Evolutionary conservation across 2,888 invertebrate genomes (phyloP), one percentile per base, ranked within the genome.

Genomic region (Drosophila subquinaria): DNA sequence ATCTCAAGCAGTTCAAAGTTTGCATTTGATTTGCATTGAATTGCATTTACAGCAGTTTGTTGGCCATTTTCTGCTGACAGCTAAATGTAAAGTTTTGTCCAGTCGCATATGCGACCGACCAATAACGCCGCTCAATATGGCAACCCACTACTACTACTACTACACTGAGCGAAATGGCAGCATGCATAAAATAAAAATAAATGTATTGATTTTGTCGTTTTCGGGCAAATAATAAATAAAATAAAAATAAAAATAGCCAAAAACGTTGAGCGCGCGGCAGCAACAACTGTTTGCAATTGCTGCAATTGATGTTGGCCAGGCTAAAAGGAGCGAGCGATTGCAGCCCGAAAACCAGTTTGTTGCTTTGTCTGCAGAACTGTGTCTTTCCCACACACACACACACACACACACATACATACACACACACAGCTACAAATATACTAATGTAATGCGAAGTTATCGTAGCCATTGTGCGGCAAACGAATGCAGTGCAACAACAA

Each of bases 361-460:
- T 63, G 42, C 67, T 67, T 76, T 81, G 71, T 63, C 79, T 67
- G 82, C 67, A 80, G 80, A 80, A 80, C 69, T 79, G 63, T 79
- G 69, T 69, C 84, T 83, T 83, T 84, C 88, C 89, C 89, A 84
- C 68, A 79, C 52, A 81, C 59, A 69, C 52, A 70, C 50, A 71
- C 38, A 50, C n/a, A n/a, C n/a, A n/a, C n/a, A n/a, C n/a, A n/a
- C n/a, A n/a, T n/a, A n/a, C 40, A 56, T 30, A 56, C 35, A 59
- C 30, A 38, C 42, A n/a, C 55, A 68, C 30, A 38, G 15, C 43
- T 56, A 57, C 80, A 75, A 65, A 75, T 87, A 66, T 70, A 83
- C 89, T 89, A 89, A 89, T 83, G 82, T 87, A 83, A 83, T 87
- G 87, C 84, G 81, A 83, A 83, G 89, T 89, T 83, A 83, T 83